Evolutionary conservation across 2,113 vertebrate genomes (phyloP).

Genomic region (Atrichornis clamosus): DNA sequence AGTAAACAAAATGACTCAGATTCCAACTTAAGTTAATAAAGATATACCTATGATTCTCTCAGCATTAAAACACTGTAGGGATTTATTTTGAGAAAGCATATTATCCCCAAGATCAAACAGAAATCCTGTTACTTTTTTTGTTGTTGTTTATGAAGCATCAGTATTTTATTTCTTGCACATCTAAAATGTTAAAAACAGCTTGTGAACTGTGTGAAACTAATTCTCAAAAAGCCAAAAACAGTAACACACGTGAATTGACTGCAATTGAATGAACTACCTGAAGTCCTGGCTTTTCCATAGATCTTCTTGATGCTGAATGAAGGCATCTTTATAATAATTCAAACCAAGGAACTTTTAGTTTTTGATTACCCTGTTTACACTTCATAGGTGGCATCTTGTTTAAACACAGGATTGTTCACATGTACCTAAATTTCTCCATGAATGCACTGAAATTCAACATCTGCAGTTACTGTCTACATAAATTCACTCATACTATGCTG

Average conservation of each 20-base stretch:
- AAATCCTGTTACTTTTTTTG: background rate
- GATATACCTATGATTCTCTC: background rate
- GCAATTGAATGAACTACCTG: constrained; percentile 40
- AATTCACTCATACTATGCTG: background rate
- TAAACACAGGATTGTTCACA: background rate
- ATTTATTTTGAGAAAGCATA: background rate
- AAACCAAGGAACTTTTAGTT: background rate
- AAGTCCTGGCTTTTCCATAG: background rate
- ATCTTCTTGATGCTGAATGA: background rate
- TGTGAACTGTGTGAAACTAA: background rate
- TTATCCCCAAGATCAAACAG: background rate
- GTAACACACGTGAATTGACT: background rate
- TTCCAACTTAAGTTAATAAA: background rate
- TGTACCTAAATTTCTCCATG: background rate
- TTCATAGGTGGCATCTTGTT: background rate
- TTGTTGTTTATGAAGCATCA: background rate
- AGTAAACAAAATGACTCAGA: background rate
- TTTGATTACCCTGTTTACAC: background rate
- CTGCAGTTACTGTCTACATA: background rate
- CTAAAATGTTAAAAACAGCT: background rate
- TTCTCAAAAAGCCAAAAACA: background rate
- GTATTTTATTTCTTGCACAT: background rate
- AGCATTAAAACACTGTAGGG: background rate
- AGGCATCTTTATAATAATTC: constrained; percentile 1
- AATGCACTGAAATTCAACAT: background rate